A percentile compares a stretch with the other conserved stretches of the same genome.
These are phyloP conservation scores for Gymnoscopelus microlampas DNA, from an alignment of 2,797 vertebrate species.

Conservation along the genomic window DNA sequence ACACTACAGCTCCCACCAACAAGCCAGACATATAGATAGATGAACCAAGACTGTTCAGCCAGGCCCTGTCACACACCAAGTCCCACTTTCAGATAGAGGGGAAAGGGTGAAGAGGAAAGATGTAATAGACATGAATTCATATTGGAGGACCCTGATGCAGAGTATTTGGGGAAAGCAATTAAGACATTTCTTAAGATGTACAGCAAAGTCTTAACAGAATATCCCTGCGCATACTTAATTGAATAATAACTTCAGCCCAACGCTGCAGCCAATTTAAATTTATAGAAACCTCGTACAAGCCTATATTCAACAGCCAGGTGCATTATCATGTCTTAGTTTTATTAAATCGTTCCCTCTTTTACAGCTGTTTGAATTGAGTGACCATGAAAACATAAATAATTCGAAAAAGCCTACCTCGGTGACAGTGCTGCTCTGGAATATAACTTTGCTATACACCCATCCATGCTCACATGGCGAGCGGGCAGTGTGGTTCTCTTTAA, in stretches of 20 bases:
- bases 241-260: too few species aligned
- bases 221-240: too few species aligned
- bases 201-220: too few species aligned
- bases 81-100: slow-evolving; percentile 70
- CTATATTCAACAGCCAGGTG: too few species aligned
- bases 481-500: slow-evolving; percentile 54
- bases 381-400: not conserved
- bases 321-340: too few species aligned
- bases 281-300: too few species aligned
- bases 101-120: not conserved
- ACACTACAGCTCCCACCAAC: slow-evolving; percentile 75
- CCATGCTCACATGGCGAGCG: slow-evolving; percentile 62
- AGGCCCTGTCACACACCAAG: slow-evolving; percentile 75
- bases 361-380: not conserved
- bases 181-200: too few species aligned
- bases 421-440: slow-evolving; percentile 75
- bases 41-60: slow-evolving; percentile 72
- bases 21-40: slow-evolving; percentile 81
- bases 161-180: too few species aligned
- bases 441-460: slow-evolving; percentile 75
- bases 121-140: not conserved
- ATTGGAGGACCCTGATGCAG: too few species aligned
- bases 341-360: too few species aligned
- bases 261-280: too few species aligned
- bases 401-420: slow-evolving; percentile 69